Base-by-base conservation (phyloP, 1,140 invertebrate genomes). In the Platorchestia sp. region DNA sequence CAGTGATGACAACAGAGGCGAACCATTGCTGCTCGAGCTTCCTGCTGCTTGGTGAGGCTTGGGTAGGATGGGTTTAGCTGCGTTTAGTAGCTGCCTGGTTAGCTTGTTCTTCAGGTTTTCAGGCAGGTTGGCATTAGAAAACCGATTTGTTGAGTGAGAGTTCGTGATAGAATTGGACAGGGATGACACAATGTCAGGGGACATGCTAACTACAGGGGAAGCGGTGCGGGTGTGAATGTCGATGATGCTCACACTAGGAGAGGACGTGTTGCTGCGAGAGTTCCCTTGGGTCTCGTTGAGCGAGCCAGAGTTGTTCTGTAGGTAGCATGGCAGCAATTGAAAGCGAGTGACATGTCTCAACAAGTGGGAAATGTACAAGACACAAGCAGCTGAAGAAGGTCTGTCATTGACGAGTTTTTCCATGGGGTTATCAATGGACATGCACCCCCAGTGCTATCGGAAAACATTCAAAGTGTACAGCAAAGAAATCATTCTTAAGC, bases 11-110 rank as follows among this genome's bases (percentile, higher is more conserved):
- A 96, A 75, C 42, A 86, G 43, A 36, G 95, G 95, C 40, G 96
- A 87, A 53, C 93, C 96, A n/a, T 95, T 95, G 87, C 93, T 95
- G 51, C 90, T 86, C 19, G 45, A 87, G 91, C 59, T 59, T 96
- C 45, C 41, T 10, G 10, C 59, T 42, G 87, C 36, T 44, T 45
- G 43, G 14, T 93, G 91, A 3, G 97, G 97, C 95, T 97, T 97
- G 10, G 97, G 97, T 75, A 97, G 96, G 95, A 95, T 96, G 47
- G 95, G 87, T 41, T 93, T 95, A 47, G 95, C 96, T 36, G 95
- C 95, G 75, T 95, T 96, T 42, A 96, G 45, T 59, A 96, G 96
- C 45, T 96, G 95, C 41, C 95, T 42, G 45, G 91, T 93, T 19
- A 93, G 91, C 40, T 93, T 93, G 44, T 93, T 93, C 40, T 45